These are phyloP conservation scores for Haliclystus octoradiatus DNA, from an alignment of 30 jellyfish, hydroid and myxozoan species.

Conservation along the genomic window DNA sequence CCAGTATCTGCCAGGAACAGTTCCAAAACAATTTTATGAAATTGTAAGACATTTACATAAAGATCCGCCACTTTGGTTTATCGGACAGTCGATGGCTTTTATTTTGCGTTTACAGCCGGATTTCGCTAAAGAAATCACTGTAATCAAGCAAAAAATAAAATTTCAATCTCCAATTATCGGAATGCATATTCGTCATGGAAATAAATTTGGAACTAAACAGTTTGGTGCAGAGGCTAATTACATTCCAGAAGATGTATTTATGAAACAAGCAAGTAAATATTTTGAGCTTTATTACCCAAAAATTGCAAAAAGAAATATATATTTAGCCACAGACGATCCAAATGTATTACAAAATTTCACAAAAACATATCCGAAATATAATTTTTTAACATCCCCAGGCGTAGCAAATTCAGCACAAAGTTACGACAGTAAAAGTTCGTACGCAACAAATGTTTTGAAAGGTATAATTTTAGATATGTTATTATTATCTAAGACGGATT, in stretches of 20 bases:
- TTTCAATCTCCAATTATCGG: slow-evolving; percentile 5
- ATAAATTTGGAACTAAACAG: not conserved
- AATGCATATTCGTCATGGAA: slow-evolving; percentile 18
- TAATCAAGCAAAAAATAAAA: not conserved
- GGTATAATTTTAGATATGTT: not conserved
- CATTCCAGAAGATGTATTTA: not conserved
- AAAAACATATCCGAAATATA: not conserved
- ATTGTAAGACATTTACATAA: not conserved
- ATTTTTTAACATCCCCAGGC: not conserved
- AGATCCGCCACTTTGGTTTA: not conserved
- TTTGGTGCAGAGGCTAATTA: slow-evolving; percentile 9
- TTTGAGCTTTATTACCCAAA: slow-evolving; percentile 1
- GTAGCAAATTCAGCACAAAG: not conserved
- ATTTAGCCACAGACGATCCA: not conserved
- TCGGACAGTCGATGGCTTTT: not conserved
- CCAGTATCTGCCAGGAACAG: not conserved
- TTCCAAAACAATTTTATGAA: not conserved
- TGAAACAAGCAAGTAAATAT: slow-evolving; percentile 1
- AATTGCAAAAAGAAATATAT: not conserved
- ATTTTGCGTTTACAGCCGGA: not conserved
- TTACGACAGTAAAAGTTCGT: not conserved
- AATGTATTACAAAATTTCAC: not conserved
- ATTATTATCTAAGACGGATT: not conserved
- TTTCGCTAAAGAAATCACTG: not conserved
- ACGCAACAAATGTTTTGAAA: not conserved